phyloP scores from a whole-genome alignment of 1,140 invertebrate genomes.

The Pseudomyrmex flavicornis region DNA sequence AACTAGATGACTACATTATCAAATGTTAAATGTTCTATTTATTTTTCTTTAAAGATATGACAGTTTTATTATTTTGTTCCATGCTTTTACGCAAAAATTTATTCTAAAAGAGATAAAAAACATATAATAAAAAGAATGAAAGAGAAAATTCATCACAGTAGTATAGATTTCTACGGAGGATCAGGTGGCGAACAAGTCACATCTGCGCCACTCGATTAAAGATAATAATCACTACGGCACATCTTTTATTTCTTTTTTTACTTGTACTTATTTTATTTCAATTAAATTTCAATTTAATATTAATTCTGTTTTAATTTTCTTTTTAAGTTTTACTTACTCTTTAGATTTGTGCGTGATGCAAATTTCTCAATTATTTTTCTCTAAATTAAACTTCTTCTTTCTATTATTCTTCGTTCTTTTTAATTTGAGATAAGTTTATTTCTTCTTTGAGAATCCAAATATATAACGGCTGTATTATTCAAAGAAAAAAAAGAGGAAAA shows the following conservation, averaged over 20 bases:
- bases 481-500: neutral
- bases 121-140: neutral
- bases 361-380: neutral
- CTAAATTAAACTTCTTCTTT: too few species aligned
- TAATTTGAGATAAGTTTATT: neutral
- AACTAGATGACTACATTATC: neutral
- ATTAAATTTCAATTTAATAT: neutral
- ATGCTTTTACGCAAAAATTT: too few species aligned
- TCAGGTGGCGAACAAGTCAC: constrained; percentile 35
- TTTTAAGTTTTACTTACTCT: too few species aligned
- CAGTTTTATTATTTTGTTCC: neutral
- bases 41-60: too few species aligned
- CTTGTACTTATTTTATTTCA: too few species aligned
- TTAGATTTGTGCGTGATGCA: neutral
- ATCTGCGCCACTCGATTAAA: constrained; percentile 28
- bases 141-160: neutral
- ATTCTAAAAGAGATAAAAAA: neutral
- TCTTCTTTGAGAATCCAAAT: neutral
- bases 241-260: too few species aligned
- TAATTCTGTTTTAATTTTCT: neutral
- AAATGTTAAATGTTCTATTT: neutral
- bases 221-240: constrained; percentile 22
- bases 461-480: neutral
- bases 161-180: constrained; percentile 42
- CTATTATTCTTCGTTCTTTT: neutral